These are phyloP conservation scores for Halyomorpha halys DNA, from an alignment of 1,140 invertebrate species.

Conservation along the genomic window DNA sequence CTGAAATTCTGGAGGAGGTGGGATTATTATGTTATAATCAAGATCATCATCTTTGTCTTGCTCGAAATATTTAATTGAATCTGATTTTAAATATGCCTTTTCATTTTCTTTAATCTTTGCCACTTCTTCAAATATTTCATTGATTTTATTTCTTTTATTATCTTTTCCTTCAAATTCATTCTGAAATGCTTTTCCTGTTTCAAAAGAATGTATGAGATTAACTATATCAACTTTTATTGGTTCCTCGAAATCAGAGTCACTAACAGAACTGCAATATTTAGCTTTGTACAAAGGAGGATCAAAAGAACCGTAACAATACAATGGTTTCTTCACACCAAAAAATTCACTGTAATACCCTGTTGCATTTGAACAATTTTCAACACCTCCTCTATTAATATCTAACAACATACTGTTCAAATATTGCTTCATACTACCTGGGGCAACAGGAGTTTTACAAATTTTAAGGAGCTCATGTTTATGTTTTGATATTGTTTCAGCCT, in stretches of 20 bases:
- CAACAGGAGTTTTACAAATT: background rate
- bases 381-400: background rate
- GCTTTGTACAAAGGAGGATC: background rate
- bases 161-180: background rate
- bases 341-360: conserved; percentile 6
- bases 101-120: conserved; percentile 7
- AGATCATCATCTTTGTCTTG: background rate
- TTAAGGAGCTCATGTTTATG: background rate
- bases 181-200: conserved; percentile 1
- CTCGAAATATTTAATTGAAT: background rate
- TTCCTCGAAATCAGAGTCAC: background rate
- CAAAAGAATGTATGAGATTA: conserved; percentile 6
- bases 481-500: conserved; percentile 6
- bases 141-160: background rate
- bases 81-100: background rate
- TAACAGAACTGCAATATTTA: background rate
- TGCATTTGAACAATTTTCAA: background rate
- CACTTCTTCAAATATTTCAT: conserved; percentile 7
- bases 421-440: background rate
- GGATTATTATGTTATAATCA: conserved; percentile 1
- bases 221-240: conserved; percentile 10
- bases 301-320: background rate
- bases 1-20: conserved; percentile 7
- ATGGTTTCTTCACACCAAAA: conserved; percentile 2
- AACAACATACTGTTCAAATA: conserved; percentile 5